Base-by-base conservation (phyloP, 2,888 invertebrate genomes). In the Pterobdella sp. region DNA sequence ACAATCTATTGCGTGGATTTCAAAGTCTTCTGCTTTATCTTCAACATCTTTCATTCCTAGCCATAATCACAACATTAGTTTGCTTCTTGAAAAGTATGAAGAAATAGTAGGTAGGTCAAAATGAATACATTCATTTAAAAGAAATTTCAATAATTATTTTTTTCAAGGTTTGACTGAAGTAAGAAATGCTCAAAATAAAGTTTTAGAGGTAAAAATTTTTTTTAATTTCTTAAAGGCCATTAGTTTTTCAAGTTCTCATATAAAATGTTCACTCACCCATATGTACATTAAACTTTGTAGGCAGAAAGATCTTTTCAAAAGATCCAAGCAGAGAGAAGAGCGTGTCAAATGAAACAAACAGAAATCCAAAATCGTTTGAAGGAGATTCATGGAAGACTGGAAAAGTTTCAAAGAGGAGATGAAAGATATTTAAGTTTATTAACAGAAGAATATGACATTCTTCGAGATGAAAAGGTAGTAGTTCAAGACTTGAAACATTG, bases 81-180 rank as follows among this genome's bases (percentile, higher is more conserved):
- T 66, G 7, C 77, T 76, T 77, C 56, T 84, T 77, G 77, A 80
- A 68, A 78, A 78, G 83, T 91, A 91, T 83, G 90, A 90, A 80
- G 88, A 89, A 79, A 86, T 90, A 72, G 89, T 91, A 4, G 91
- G 60, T 56, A 26, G 26, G 60, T 56, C 4, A 56, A 56, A 42
- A 14, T 7, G 7, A 42, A 42, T 14, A 42, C 7, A 42, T n/a
- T n/a, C n/a, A n/a, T n/a, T n/a, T n/a, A n/a, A n/a, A n/a, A n/a
- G n/a, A n/a, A n/a, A n/a, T n/a, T n/a, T n/a, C n/a, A n/a, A n/a
- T n/a, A n/a, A n/a, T n/a, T n/a, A n/a, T n/a, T n/a, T n/a, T n/a
- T n/a, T n/a, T n/a, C n/a, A n/a, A 56, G 60, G 91, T 1, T 86
- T 91, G 69, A 89, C 89, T 76, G 90, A 91, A 83, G 90, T 92